These are phyloP conservation scores for Paramisgurnus dabryanus DNA, from an alignment of 2,113 vertebrate genomes.

Conservation along the genomic window DNA sequence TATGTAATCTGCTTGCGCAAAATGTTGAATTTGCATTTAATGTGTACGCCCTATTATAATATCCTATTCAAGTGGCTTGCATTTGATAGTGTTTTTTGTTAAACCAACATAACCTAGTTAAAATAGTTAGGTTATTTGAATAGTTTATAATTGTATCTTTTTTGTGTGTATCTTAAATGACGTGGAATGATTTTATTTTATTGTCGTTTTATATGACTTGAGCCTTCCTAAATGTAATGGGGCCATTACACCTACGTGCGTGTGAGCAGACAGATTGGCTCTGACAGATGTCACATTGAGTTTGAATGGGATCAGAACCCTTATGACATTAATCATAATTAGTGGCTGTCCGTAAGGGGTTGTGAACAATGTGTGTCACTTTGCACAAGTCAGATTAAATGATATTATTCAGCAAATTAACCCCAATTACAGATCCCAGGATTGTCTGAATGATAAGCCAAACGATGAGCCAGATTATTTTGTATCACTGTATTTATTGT, in stretches of 20 bases:
- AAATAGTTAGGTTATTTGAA: background rate
- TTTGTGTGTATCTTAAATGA: background rate
- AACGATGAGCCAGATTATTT: slow-evolving; percentile 14
- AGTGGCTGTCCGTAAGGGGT: slow-evolving; percentile 37
- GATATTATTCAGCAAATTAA: slow-evolving; percentile 35
- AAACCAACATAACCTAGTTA: background rate
- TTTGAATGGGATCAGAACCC: slow-evolving; percentile 16
- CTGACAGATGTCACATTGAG: slow-evolving; percentile 22
- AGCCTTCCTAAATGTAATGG: background rate
- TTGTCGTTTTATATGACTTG: background rate
- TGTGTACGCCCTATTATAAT: too few relatives aligned
- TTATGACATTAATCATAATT: slow-evolving; percentile 46
- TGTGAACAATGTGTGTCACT: slow-evolving; percentile 39
- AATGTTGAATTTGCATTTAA: too few relatives aligned
- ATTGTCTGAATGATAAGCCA: slow-evolving; percentile 1
- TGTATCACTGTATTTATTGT: background rate
- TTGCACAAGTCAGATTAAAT: slow-evolving; percentile 32
- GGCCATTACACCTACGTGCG: background rate
- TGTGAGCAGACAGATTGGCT: slow-evolving; percentile 7
- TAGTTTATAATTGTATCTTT: background rate
- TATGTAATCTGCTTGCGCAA: too few relatives aligned
- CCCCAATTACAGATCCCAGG: slow-evolving; percentile 10
- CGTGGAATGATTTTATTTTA: slow-evolving; percentile 8
- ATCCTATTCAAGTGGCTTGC: background rate
- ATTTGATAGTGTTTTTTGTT: background rate